Evolutionary conservation across 2,797 vertebrate genomes (phyloP).

Genomic region (Phyllotis vaccarum): DNA sequence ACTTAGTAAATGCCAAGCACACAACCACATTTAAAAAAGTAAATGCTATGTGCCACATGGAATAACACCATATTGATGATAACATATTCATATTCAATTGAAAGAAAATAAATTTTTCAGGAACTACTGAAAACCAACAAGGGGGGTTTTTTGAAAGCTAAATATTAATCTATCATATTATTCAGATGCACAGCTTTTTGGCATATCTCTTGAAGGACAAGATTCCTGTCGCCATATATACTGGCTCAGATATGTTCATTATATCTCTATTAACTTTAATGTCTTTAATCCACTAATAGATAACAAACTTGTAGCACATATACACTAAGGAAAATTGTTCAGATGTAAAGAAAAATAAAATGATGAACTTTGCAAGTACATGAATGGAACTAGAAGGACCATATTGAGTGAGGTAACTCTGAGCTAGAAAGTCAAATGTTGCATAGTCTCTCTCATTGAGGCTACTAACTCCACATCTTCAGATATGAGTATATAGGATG

Average conservation of each 20-base stretch:
- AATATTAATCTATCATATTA: not conserved
- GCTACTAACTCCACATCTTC: not conserved
- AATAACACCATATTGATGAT: not conserved
- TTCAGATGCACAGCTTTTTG: not conserved
- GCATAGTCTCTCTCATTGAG: not conserved
- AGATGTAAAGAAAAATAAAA: not conserved
- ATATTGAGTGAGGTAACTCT: not conserved
- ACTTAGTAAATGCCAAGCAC: not conserved
- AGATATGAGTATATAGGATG: not conserved
- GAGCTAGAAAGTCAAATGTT: not conserved
- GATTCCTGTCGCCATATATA: too few species aligned
- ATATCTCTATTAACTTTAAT: not conserved
- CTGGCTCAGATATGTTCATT: not conserved
- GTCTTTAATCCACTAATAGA: not conserved
- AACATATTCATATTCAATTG: not conserved
- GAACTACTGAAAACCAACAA: too few species aligned
- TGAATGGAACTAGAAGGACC: not conserved
- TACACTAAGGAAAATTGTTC: not conserved
- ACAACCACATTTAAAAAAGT: not conserved
- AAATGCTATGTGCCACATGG: not conserved
- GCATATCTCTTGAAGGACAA: not conserved
- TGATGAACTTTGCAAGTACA: not conserved
- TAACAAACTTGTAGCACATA: not conserved
- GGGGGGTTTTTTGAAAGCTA: not conserved
- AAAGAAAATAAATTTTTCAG: not conserved